These are phyloP conservation scores for Antheraea yamamai DNA, from an alignment of 2,888 invertebrate genomes.

Conservation along the genomic window DNA sequence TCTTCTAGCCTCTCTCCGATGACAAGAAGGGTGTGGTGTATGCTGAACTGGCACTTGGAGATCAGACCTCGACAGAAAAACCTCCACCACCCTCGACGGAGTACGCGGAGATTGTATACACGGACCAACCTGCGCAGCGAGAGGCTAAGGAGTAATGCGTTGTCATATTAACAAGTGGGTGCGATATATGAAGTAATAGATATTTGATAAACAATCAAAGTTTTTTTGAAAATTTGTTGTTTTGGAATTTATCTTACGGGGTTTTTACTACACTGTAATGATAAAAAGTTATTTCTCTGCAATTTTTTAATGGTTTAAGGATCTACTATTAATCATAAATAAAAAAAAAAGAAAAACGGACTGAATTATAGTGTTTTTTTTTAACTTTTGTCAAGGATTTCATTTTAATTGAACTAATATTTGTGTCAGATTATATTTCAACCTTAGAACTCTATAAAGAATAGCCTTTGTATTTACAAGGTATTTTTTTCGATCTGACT, in stretches of 20 bases:
- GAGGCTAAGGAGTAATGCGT: constrained; percentile 59
- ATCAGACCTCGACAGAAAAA: constrained; percentile 59
- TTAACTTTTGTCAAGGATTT: too few species aligned
- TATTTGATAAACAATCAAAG: background rate
- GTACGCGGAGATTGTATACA: constrained; percentile 92
- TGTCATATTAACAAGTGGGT: constrained; percentile 10
- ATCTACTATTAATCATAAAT: too few species aligned
- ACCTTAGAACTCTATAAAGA: too few species aligned
- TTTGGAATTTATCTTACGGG: too few species aligned
- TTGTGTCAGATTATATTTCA: too few species aligned
- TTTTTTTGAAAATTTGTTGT: background rate
- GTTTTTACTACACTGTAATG: background rate
- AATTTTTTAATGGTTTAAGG: too few species aligned
- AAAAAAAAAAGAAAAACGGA: too few species aligned
- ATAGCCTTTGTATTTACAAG: too few species aligned
- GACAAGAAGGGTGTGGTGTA: constrained; percentile 86
- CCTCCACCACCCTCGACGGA: constrained; percentile 80
- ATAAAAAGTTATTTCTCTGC: background rate
- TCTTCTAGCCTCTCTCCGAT: constrained; percentile 61
- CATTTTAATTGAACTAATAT: too few species aligned
- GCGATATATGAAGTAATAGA: background rate
- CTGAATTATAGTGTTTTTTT: too few species aligned
- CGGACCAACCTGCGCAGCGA: constrained; percentile 74
- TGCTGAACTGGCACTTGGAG: constrained; percentile 85
- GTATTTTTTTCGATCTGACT: too few species aligned